Conservation (phyloP, 2,797 vertebrate genomes). For the Hyperoplus lanceolatus region DNA sequence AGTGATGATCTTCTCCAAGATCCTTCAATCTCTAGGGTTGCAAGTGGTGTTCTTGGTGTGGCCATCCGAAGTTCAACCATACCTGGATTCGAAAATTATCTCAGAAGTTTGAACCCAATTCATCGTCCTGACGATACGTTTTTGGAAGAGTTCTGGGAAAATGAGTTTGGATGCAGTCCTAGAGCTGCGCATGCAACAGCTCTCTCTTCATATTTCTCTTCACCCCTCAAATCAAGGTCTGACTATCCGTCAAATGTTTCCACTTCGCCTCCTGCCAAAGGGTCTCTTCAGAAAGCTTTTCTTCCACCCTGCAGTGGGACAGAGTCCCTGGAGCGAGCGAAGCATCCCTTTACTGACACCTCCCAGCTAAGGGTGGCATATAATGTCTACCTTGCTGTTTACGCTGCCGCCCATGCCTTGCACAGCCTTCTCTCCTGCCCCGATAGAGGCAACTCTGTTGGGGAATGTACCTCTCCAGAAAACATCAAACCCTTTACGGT, state of each 20-base stretch:
- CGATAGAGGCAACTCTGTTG: constrained; percentile 6
- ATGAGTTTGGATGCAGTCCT: constrained; percentile 73
- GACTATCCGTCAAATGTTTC: constrained; percentile 21
- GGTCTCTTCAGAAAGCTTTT: neutral
- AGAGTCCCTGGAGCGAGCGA: constrained; percentile 69
- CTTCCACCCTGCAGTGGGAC: constrained; percentile 70
- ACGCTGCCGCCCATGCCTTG: constrained; percentile 80
- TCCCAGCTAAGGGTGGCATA: constrained; percentile 74
- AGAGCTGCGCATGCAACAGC: too few relatives aligned
- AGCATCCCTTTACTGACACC: constrained; percentile 72
- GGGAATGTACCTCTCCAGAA: constrained; percentile 53
- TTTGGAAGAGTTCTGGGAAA: constrained; percentile 79
- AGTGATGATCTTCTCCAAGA: constrained; percentile 72
- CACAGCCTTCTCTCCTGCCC: constrained; percentile 76
- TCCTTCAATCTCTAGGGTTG: constrained; percentile 60
- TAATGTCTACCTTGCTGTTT: constrained; percentile 82
- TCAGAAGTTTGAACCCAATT: constrained; percentile 70
- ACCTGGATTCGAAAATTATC: constrained; percentile 74
- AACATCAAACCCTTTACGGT: constrained; percentile 70
- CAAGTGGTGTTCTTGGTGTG: constrained; percentile 79
- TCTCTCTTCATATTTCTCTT: neutral
- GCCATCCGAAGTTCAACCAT: constrained; percentile 79
- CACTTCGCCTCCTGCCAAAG: neutral
- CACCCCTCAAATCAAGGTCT: neutral
- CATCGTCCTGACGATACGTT: constrained; percentile 64